A percentile compares a stretch with the other conserved stretches of the same genome.
Evolutionary conservation across 2,888 invertebrate species (phyloP).

Genomic region (Limenitis camilla): DNA sequence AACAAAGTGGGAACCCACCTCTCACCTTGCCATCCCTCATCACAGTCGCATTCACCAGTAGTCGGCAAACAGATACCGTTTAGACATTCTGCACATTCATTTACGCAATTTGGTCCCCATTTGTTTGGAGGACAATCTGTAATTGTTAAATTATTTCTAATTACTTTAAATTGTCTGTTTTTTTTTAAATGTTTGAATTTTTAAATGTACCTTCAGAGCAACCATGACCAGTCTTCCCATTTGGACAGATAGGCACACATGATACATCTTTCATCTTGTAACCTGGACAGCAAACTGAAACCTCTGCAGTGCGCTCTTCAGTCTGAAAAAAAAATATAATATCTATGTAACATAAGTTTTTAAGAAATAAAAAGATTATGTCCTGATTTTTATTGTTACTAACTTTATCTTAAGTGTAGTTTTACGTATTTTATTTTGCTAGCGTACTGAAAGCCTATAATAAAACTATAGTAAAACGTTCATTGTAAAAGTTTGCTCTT

Average conservation of each 20-base stretch:
- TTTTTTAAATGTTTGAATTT: too few species aligned
- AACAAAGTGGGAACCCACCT: constrained; percentile 72
- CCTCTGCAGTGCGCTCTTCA: constrained; percentile 77
- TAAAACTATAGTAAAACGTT: too few species aligned
- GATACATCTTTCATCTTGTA: constrained; percentile 78
- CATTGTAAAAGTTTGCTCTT: too few species aligned
- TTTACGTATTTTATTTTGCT: too few species aligned
- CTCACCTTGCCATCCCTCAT: constrained; percentile 79
- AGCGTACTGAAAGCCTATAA: too few species aligned
- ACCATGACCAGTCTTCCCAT: constrained; percentile 76
- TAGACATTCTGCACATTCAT: constrained; percentile 76
- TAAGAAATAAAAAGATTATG: too few species aligned
- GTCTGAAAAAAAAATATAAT: constrained; percentile 62
- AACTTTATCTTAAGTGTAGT: too few species aligned
- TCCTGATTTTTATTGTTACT: too few species aligned
- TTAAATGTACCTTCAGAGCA: constrained; percentile 72
- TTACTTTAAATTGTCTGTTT: constrained; percentile 15
- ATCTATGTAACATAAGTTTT: too few species aligned
- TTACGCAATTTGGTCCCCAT: constrained; percentile 84
- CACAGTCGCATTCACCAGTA: constrained; percentile 79
- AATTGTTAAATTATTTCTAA: too few species aligned
- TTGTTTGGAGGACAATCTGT: constrained; percentile 79
- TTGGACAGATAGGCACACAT: constrained; percentile 77
- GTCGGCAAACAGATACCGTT: constrained; percentile 77
- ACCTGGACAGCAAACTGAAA: constrained; percentile 85